phyloP scores from a whole-genome alignment of 2,113 vertebrate genomes.

The Prinia subflava region DNA sequence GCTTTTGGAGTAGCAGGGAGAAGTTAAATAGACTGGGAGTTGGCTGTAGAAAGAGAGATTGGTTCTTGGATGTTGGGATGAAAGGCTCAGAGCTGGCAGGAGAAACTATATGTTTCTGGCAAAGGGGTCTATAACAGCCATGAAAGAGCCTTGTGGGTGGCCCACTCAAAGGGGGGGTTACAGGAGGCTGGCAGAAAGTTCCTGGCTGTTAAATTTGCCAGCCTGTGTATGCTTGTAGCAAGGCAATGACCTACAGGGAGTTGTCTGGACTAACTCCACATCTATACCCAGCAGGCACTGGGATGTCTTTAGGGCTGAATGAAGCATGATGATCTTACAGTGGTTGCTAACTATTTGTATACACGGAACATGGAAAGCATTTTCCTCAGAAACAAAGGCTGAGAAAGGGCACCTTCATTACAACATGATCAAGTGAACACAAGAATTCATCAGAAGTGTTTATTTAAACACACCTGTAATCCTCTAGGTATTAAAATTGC shows the following conservation, averaged over 20 bases:
- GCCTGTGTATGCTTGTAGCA: slow-evolving; percentile 2
- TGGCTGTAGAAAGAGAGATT: neutral
- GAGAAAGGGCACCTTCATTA: neutral
- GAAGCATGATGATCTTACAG: neutral
- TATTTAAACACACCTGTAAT: neutral
- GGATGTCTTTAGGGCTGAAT: neutral
- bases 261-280: neutral
- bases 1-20: slow-evolving; percentile 7
- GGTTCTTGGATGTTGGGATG: slow-evolving; percentile 10
- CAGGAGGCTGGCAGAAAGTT: slow-evolving; percentile 25
- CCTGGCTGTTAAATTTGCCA: neutral
- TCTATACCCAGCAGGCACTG: neutral
- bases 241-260: slow-evolving; percentile 2
- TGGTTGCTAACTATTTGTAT: neutral
- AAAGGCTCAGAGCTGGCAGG: slow-evolving; percentile 29
- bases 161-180: neutral
- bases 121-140: neutral
- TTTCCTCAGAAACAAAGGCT: neutral
- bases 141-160: slow-evolving; percentile 58
- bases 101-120: slow-evolving; percentile 36
- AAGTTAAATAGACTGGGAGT: slow-evolving; percentile 31
- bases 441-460: neutral
- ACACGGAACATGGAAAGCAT: neutral
- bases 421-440: neutral
- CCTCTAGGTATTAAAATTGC: neutral